Percentiles rank a stretch among this genome's conserved stretches.
These are phyloP conservation scores for Drymodes brunneopygia DNA, from an alignment of 2,113 vertebrate genomes.

Conservation along the genomic window DNA sequence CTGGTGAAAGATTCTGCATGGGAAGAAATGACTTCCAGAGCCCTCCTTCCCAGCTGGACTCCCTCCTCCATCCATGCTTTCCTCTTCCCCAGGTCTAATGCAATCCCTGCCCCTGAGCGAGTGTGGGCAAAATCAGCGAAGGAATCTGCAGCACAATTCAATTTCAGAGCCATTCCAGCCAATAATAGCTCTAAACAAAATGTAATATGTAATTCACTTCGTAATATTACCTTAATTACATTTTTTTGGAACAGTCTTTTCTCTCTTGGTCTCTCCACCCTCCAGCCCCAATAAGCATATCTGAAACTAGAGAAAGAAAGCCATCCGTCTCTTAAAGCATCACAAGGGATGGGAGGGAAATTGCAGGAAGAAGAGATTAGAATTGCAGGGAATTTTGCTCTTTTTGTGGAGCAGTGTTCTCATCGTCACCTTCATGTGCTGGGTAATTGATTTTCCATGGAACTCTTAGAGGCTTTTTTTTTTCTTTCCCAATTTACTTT, in stretches of 20 bases:
- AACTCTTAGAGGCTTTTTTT: background rate
- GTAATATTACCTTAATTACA: constrained; percentile 63
- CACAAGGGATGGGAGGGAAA: constrained; percentile 13
- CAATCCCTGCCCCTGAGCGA: background rate
- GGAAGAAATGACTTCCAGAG: background rate
- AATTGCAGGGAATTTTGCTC: constrained; percentile 33
- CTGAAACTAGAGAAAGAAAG: background rate
- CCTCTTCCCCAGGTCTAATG: background rate
- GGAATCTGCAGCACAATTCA: constrained; percentile 41
- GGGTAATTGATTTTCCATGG: constrained; percentile 38
- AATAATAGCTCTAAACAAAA: constrained; percentile 67
- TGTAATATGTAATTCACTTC: constrained; percentile 49
- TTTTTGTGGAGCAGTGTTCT: background rate
- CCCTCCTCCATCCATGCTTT: background rate
- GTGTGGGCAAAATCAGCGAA: background rate
- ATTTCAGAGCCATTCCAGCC: constrained; percentile 53
- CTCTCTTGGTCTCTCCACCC: constrained; percentile 4
- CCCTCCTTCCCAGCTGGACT: background rate
- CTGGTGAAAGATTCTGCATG: background rate
- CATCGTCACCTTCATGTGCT: background rate
- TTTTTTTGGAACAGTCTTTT: constrained; percentile 24
- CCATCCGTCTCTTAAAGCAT: constrained; percentile 9
- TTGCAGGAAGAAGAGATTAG: constrained; percentile 8
- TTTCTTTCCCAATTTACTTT: background rate
- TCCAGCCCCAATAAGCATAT: constrained; percentile 25